Base-by-base conservation (phyloP, 2,113 vertebrate genomes). In the Passer montanus region DNA sequence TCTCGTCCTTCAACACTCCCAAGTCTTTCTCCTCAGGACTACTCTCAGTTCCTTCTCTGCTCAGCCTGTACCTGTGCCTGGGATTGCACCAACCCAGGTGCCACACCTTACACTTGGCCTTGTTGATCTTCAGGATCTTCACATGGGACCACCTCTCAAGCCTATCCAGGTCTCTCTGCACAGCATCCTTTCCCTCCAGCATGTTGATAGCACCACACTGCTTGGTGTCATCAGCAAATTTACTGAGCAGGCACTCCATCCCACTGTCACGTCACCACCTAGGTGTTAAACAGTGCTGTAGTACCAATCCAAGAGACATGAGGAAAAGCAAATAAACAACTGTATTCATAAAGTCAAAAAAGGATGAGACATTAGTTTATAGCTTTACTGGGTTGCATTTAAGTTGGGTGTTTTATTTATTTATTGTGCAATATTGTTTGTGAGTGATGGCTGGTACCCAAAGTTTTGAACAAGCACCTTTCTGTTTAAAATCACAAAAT, bases 131-230 rank as follows among this genome's bases (percentile, higher is more conserved):
- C 39, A n/a, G 26, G 24, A 53, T 17, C 53, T 62, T 41, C 70
- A 60, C 41, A 19, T 13, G 24, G 17, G 14, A 22, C 2, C 14
- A 31, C 8, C 39, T 47, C 20, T 47, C 30, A 43, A 20, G 47
- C 26, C 10, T 27, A 10, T 31, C 55, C 30, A 19, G 53, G 11
- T 47, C 28, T 39, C 30, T 17, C 30, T 55, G n/a, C 24, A 11
- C 5, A 49, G 8, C 30, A 55, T 49, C 28, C 30, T 12, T 41
- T 60, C 47, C 31, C 18, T 83, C 21, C 26, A 76, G 39, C 0
- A 0, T 18, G n/a, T 46, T 0, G 0, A 9, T 26, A 35, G 9
- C 24, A 47, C 17, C 30, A 26, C n/a, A 60, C 30, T 66, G 18
- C 37, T 46, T 17, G 15, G 19, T 67, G 52, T 46, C 52, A 62